Percentiles rank a stretch among this genome's conserved stretches.
Conservation (phyloP, 2,888 invertebrate genomes). For the Heliconius charithonia region DNA sequence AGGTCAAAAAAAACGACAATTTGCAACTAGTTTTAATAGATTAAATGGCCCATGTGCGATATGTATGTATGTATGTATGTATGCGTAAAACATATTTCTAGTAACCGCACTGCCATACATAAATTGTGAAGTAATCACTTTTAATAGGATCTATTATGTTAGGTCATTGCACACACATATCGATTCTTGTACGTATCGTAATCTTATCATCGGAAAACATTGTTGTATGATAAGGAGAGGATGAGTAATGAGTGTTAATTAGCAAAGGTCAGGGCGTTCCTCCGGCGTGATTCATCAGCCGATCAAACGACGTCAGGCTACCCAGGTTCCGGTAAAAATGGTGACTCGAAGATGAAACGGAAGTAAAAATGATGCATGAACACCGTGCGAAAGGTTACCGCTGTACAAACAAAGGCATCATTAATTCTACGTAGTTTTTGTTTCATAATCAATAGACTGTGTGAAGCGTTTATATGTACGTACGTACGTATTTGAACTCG, state of each 20-base stretch:
- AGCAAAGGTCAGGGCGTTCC: conserved; percentile 75
- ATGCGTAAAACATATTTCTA: not conserved
- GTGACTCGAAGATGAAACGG: conserved; percentile 53
- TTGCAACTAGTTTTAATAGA: not conserved
- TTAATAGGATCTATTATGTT: conserved; percentile 19
- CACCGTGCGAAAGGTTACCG: conserved; percentile 51
- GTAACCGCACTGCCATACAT: not conserved
- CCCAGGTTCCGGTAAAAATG: conserved; percentile 44
- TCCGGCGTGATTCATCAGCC: conserved; percentile 65
- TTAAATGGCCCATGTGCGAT: not conserved
- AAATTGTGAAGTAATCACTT: conserved; percentile 15
- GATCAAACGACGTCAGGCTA: conserved; percentile 45
- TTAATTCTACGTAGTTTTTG: conserved; percentile 45
- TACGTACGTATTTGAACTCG: conserved; percentile 32
- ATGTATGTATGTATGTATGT: not conserved
- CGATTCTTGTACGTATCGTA: conserved; percentile 43
- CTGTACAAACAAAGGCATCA: conserved; percentile 42
- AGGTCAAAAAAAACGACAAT: not conserved
- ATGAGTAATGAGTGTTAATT: conserved; percentile 78
- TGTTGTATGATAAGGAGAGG: conserved; percentile 65
- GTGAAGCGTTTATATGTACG: conserved; percentile 32
- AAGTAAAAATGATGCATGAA: conserved; percentile 52
- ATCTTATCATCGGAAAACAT: conserved; percentile 51
- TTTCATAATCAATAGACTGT: conserved; percentile 45
- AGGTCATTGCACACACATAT: conserved; percentile 36